A percentile compares a stretch with the other conserved stretches of the same genome.
These are phyloP conservation scores for Cydia strobilella DNA, from an alignment of 1,140 invertebrate genomes.

Conservation along the genomic window DNA sequence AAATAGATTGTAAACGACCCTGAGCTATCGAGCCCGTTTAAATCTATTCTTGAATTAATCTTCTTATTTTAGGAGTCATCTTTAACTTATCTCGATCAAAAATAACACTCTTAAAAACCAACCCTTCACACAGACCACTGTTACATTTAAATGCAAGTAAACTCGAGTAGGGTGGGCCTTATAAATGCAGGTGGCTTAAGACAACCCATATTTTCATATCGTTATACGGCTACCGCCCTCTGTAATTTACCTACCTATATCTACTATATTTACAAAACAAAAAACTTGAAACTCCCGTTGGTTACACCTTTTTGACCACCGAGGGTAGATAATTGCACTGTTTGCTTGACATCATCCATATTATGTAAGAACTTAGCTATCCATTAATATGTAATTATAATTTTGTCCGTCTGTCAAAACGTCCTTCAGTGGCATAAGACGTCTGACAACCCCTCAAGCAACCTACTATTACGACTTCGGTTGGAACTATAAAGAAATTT, in stretches of 20 bases:
- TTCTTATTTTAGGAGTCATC: too few relatives aligned
- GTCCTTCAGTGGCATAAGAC: conserved; percentile 64
- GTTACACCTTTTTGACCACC: background rate
- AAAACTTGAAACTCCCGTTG: background rate
- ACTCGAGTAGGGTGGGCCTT: too few relatives aligned
- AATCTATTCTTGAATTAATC: too few relatives aligned
- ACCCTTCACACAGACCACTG: background rate
- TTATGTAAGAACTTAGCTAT: conserved; percentile 41
- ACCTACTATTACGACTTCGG: conserved; percentile 58
- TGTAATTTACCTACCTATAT: conserved; percentile 4
- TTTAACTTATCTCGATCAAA: too few relatives aligned
- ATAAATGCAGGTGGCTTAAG: background rate
- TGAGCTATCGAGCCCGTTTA: background rate
- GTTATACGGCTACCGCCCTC: background rate
- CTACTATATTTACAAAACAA: conserved; percentile 2
- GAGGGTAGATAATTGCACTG: conserved; percentile 39
- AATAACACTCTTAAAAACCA: background rate
- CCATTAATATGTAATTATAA: conserved; percentile 63
- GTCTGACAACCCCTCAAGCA: conserved; percentile 57
- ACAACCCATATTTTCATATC: conserved; percentile 2
- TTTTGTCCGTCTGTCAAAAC: conserved; percentile 67
- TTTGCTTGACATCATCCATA: conserved; percentile 32
- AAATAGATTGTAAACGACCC: conserved; percentile 50
- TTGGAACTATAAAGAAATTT: conserved; percentile 44
- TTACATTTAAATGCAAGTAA: background rate